Evolutionary conservation across 2,113 vertebrate species (phyloP), one percentile per base, ranked within the genome.

Genomic region (Otis tarda): DNA sequence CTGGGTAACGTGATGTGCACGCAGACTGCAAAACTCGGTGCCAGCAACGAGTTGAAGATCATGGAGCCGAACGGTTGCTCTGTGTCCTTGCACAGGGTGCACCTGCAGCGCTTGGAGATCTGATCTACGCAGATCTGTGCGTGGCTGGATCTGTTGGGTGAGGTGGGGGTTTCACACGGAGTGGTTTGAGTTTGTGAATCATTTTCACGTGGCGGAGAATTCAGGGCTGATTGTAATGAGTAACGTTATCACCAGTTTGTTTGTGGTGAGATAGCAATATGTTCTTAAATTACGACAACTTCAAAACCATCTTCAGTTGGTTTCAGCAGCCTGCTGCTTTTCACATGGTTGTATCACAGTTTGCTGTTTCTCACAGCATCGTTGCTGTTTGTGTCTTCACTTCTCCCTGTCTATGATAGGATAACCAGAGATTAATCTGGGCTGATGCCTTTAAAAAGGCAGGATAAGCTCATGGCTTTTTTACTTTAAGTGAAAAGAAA

Each of bases 161-260:
- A 31, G 27, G 8, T 20, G 18, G 27, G 33, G 10, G 12, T n/a
- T 41, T 53, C 27, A 21, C 37, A 11, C 3, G 2, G 35, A 30
- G n/a, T 0, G 2, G 12, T n/a, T 39, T 9, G 49, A 68, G 61
- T 57, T 64, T 0, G 1, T 16, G 22, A 18, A 7, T 45, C 1
- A 1, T 79, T 53, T 69, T 31, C 27, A 45, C 25, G 33, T 12
- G 39, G 18, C 2, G 9, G 57, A 50, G 28, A n/a, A 37, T 14
- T 75, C 21, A 21, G 49, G n/a, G 50, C 13, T 50, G 64, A 15
- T 53, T 39, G 12, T 64, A n/a, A 28, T 0, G 14, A 79, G 31
- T 21, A 1, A 19, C 41, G 41, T 56, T 57, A 39, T 3, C 33
- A 5, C 10, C 8, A 4, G 33, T 49, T 87, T 4, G 13, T 30